phyloP scores from a whole-genome alignment of 2,797 vertebrate genomes.

The Lithobates sylvaticus region DNA sequence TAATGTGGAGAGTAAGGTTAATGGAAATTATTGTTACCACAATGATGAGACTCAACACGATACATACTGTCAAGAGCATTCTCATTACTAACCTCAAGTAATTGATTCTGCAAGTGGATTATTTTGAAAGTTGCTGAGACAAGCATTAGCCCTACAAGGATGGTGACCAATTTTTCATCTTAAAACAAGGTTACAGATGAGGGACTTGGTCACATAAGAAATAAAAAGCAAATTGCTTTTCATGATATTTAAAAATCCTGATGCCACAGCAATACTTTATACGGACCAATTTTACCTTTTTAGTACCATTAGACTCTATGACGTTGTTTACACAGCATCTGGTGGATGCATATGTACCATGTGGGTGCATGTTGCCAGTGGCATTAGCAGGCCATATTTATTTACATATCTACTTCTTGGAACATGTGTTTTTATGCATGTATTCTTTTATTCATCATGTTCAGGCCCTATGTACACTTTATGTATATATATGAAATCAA shows the following conservation, averaged over 20 bases:
- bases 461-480: no score
- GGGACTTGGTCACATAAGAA: constrained; percentile 30
- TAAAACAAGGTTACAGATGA: constrained; percentile 50
- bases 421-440: no score
- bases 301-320: no score
- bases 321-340: no score
- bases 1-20: constrained; percentile 49
- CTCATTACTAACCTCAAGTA: constrained; percentile 53
- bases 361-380: no score
- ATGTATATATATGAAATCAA: no score
- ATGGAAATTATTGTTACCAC: constrained; percentile 51
- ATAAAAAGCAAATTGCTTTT: constrained; percentile 45
- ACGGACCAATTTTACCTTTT: no score
- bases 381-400: no score
- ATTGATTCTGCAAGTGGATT: constrained; percentile 60
- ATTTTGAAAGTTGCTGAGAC: constrained; percentile 58
- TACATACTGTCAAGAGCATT: constrained; percentile 48
- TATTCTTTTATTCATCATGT: no score
- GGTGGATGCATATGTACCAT: no score
- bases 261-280: no score
- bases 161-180: constrained; percentile 54
- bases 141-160: constrained; percentile 32
- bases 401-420: no score
- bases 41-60: constrained; percentile 32
- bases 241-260: not conserved